Percentiles rank a stretch among this genome's conserved stretches.
phyloP scores from a whole-genome alignment of 2,888 invertebrate species.

The Lasius fuliginosus region DNA sequence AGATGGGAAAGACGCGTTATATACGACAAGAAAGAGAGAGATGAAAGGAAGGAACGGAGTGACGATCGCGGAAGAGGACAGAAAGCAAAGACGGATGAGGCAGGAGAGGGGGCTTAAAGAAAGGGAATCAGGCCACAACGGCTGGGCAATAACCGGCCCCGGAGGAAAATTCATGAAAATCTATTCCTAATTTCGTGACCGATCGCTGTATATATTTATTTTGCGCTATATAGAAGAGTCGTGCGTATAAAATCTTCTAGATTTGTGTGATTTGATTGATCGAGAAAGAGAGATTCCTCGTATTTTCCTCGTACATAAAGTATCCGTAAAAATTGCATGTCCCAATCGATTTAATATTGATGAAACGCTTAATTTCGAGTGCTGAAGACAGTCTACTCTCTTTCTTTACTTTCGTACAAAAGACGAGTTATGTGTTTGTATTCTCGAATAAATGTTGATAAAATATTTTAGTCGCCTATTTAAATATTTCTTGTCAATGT shows the following conservation, averaged over 20 bases:
- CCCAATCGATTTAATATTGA: background rate
- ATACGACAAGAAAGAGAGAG: background rate
- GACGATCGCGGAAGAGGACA: slow-evolving; percentile 53
- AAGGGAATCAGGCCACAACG: slow-evolving; percentile 64
- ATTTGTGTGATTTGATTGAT: slow-evolving; percentile 10
- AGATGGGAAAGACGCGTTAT: slow-evolving; percentile 13
- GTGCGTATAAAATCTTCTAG: slow-evolving; percentile 10
- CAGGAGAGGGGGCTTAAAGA: slow-evolving; percentile 22
- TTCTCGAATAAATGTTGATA: background rate
- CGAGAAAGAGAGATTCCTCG: background rate
- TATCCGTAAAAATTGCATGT: background rate
- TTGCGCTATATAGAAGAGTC: slow-evolving; percentile 37
- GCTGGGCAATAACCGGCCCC: slow-evolving; percentile 60
- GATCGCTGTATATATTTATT: slow-evolving; percentile 71
- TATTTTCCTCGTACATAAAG: background rate
- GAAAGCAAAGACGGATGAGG: slow-evolving; percentile 6
- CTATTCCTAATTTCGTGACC: slow-evolving; percentile 74
- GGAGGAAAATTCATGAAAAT: slow-evolving; percentile 81
- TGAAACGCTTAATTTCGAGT: background rate
- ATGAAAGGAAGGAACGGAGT: slow-evolving; percentile 2
- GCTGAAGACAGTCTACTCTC: background rate
- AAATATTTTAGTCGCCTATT: background rate
- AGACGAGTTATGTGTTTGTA: background rate
- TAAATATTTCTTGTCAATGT: background rate
- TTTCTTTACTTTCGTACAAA: background rate